Conservation (phyloP, 2,113 vertebrate species). For the Arenaria interpres region DNA sequence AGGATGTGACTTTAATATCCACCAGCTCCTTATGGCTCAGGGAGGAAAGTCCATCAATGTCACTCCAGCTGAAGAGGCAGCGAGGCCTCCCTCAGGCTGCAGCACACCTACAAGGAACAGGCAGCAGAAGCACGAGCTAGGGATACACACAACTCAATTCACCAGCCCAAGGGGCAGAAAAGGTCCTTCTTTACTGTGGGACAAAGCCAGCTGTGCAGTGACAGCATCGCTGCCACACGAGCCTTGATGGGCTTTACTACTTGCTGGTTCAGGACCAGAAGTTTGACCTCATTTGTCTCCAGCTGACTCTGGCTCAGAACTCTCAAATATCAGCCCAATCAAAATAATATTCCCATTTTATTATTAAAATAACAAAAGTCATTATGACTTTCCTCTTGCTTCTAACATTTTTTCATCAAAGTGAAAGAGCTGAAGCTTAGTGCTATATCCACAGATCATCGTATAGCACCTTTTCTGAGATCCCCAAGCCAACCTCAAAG, state of each 20-base stretch:
- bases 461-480: neutral
- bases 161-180: neutral
- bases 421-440: neutral
- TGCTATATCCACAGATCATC: neutral
- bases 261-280: neutral
- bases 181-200: neutral
- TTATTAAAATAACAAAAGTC: neutral
- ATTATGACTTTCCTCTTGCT: neutral
- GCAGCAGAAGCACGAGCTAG: neutral
- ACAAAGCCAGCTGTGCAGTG: neutral
- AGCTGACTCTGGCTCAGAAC: neutral
- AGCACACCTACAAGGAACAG: neutral
- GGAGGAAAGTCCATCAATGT: neutral
- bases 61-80: neutral
- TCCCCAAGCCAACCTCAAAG: neutral
- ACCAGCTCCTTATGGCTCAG: neutral
- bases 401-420: neutral
- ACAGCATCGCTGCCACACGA: neutral
- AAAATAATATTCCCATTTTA: neutral
- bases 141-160: neutral
- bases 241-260: neutral
- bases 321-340: neutral
- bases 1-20: neutral
- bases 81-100: neutral
- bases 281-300: neutral